Percentiles rank a stretch among this genome's conserved stretches.
These are phyloP conservation scores for Hydrotaea diabolus DNA, from an alignment of 2,888 invertebrate species.

Conservation along the genomic window DNA sequence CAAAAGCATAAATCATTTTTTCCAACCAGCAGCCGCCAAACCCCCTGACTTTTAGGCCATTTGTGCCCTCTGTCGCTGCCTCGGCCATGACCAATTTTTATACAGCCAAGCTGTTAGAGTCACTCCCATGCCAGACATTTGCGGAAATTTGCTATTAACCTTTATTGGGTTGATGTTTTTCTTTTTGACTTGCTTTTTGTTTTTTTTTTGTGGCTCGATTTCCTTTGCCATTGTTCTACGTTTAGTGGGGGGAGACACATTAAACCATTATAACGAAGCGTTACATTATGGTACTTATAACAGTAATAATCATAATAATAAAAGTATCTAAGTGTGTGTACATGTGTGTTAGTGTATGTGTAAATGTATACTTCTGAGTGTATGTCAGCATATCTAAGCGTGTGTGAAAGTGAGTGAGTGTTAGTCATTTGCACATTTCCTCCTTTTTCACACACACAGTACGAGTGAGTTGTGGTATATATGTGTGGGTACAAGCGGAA, in stretches of 20 bases:
- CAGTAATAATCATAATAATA: conserved; percentile 65
- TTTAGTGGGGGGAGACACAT: conserved; percentile 31
- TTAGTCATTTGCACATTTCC: conserved; percentile 16
- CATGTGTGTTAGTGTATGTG: not conserved
- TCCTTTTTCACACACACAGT: not conserved
- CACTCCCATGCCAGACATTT: not conserved
- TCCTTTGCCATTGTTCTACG: not conserved
- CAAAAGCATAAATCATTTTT: conserved; percentile 26
- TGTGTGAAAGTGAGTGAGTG: conserved; percentile 18
- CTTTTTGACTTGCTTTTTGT: not conserved
- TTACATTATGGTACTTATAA: conserved; percentile 58
- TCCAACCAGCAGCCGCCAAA: not conserved
- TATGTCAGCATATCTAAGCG: not conserved
- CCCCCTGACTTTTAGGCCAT: not conserved
- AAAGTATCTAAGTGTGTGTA: conserved; percentile 18
- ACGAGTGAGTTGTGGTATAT: not conserved
- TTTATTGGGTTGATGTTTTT: conserved; percentile 30
- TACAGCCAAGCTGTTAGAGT: too few species aligned
- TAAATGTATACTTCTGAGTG: not conserved
- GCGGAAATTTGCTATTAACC: conserved; percentile 19
- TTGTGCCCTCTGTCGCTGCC: not conserved
- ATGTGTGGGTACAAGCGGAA: not conserved
- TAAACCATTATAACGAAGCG: conserved; percentile 53
- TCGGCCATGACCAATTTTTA: not conserved
- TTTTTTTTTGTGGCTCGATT: not conserved